Base-by-base conservation (phyloP, 2,797 vertebrate species). In the Liasis olivaceus region DNA sequence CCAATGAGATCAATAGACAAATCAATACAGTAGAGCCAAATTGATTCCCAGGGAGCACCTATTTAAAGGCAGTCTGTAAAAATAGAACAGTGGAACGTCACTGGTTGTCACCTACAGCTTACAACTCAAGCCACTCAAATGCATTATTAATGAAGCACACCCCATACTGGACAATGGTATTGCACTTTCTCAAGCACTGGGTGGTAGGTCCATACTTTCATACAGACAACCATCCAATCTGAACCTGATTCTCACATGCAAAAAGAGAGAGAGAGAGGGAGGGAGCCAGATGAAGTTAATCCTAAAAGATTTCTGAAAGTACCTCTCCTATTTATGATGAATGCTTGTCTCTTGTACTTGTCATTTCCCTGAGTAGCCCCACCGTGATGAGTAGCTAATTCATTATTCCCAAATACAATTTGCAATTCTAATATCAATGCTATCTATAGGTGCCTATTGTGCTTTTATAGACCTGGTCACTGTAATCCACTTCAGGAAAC, bases 371-470 rank as follows among this genome's bases (percentile, higher is more conserved):
- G 42, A 86, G 90, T 88, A 87, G 87, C 56, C 87, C 58, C 77
- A 89, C 58, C 72, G 86, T 89, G 81, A 85, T 77, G 90, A 91
- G 84, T 77, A 87, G 90, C 93, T 77, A 72, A 62, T 77, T 89
- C 87, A 86, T 93, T 89, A 62, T 58, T 24, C 87, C 81, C 66
- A 91, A 93, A 77, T 91, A 58, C 87, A 66, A 86, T 93, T 91
- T 91, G 93, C 90, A 91, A 87, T 72, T 89, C 93, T 93, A 64
- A 91, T 86, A 89, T 20, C 51, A 64, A 63, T 87, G 87, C 63
- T 91, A 56, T 93, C 63, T 84, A 91, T 89, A 93, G 81, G 56
- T 89, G 87, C n/a, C 56, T 69, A 47, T 69, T 86, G 36, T 22
- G 77, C 54, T 36, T 72, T 69, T 89, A 91, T 72, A 91, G 92